Percentiles rank a stretch among this genome's conserved stretches.
These are phyloP conservation scores for Troilus luridus DNA, from an alignment of 2,888 invertebrate species.

Conservation along the genomic window DNA sequence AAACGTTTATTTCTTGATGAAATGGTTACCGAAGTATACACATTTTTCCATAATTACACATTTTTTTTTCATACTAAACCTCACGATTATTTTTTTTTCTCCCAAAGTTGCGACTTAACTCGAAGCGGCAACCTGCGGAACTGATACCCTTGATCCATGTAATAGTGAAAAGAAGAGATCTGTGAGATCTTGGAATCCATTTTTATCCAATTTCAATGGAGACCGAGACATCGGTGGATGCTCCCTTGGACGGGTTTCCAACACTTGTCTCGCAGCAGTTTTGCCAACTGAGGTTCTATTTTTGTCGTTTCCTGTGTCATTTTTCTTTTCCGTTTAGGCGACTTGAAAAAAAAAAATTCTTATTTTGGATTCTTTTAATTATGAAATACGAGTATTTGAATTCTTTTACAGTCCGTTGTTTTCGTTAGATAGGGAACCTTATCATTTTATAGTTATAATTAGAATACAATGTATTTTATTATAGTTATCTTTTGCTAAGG, in stretches of 20 bases:
- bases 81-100: too few species aligned
- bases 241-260: not conserved
- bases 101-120: too few species aligned
- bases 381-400: not conserved
- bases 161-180: not conserved
- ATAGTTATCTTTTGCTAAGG: too few species aligned
- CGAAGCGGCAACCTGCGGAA: too few species aligned
- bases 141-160: not conserved
- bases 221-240: not conserved
- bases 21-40: too few species aligned
- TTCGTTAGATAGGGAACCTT: not conserved
- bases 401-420: not conserved
- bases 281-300: constrained; percentile 36
- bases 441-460: not conserved
- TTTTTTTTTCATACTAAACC: too few species aligned
- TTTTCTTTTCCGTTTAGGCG: constrained; percentile 20
- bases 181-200: not conserved
- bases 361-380: not conserved
- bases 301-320: constrained; percentile 28
- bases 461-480: not conserved
- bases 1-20: too few species aligned
- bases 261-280: constrained; percentile 18
- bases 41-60: too few species aligned
- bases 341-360: not conserved
- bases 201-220: not conserved